Conservation (phyloP, 2,888 invertebrate species). For the Onchidella celtica region DNA sequence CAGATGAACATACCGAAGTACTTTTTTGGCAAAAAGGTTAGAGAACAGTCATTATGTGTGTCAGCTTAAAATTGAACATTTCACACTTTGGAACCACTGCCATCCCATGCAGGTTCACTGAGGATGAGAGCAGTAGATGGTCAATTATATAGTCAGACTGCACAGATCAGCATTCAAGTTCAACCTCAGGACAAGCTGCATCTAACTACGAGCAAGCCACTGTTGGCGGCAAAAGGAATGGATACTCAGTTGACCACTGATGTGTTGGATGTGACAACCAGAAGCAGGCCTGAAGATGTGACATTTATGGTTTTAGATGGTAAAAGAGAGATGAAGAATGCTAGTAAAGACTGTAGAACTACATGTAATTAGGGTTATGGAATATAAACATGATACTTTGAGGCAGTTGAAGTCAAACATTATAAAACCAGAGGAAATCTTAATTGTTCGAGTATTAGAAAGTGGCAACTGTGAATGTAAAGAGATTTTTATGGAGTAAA, state of each 20-base stretch:
- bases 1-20: too few relatives aligned
- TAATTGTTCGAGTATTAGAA: too few relatives aligned
- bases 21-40: too few relatives aligned
- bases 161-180: slow-evolving; percentile 57
- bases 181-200: slow-evolving; percentile 53
- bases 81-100: too few relatives aligned
- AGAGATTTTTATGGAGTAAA: too few relatives aligned
- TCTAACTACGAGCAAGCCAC: slow-evolving; percentile 56
- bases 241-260: slow-evolving; percentile 55
- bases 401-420: neutral
- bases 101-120: slow-evolving; percentile 56
- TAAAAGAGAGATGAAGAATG: slow-evolving; percentile 16
- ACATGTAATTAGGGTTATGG: too few relatives aligned
- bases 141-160: slow-evolving; percentile 58
- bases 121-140: slow-evolving; percentile 62
- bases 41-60: too few relatives aligned
- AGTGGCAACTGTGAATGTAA: too few relatives aligned
- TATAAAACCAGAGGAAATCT: too few relatives aligned
- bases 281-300: slow-evolving; percentile 9
- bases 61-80: too few relatives aligned
- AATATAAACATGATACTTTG: neutral
- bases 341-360: too few relatives aligned
- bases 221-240: slow-evolving; percentile 58
- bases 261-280: slow-evolving; percentile 60
- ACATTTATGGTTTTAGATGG: slow-evolving; percentile 21